Base-by-base conservation (phyloP, 2,888 invertebrate genomes). In the Hecatera dysodea region DNA sequence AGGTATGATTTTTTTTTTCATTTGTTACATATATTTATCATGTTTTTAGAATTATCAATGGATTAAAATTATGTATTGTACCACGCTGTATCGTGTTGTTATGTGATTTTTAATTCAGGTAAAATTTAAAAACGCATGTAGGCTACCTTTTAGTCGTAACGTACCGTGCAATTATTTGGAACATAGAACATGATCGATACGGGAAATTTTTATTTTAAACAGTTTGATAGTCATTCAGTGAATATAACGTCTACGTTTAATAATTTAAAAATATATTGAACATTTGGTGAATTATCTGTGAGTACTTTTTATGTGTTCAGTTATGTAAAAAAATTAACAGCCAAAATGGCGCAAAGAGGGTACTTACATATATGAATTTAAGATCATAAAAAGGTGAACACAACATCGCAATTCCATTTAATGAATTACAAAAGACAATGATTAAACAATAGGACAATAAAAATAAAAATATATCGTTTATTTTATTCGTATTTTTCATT, bases 1-100 rank as follows among this genome's bases (percentile, higher is more conserved):
- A 75, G 83, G 83, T 84, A 81, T 50, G 85, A 8, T 44, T 82
- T n/a, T 44, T 27, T n/a, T 33, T 39, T 48, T 15, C 8, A 15
- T 15, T 19, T 46, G 48, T 33, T 55, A n/a, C 24, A 12, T 7
- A 0, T 36, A 59, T 59, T 48, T 33, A 19, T 33, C 24, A 44
- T 50, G 33, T 70, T 62, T 46, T 22, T 53, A 15, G 42, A 15
- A 64, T 39, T 74, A n/a, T 39, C 29, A 57, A 53, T 29, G 11
- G 8, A 52, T 66, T 60, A 8, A 50, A 27, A 36, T 56, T 61
- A n/a, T 44, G 56, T 63, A 56, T 67, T 64, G 50, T 64, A 44
- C 11, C 36, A 39, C 24, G 52, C 52, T 60, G 73, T 66, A 36
- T 80, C 46, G n/a, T 1, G 39, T 50, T 63, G 55, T 72, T 81